A percentile compares a stretch with the other conserved stretches of the same genome.
These are phyloP conservation scores for Paraescarpia echinospica DNA, from an alignment of 1,140 invertebrate genomes.

Conservation along the genomic window DNA sequence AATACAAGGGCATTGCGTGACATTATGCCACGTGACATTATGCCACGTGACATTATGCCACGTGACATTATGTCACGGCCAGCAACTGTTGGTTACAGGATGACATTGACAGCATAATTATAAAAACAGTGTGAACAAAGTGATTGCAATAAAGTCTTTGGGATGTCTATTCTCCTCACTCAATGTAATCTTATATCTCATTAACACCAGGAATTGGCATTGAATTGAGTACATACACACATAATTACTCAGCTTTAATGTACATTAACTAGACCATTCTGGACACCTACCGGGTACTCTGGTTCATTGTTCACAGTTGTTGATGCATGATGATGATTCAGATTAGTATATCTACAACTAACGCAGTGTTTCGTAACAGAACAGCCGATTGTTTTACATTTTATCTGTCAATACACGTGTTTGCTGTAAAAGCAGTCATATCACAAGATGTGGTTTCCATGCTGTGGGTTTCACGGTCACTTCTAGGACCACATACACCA, in stretches of 20 bases:
- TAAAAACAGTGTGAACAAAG: not conserved
- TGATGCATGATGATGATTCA: too few relatives aligned
- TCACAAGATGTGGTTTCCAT: too few relatives aligned
- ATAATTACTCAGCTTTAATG: not conserved
- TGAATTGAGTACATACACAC: not conserved
- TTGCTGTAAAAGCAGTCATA: too few relatives aligned
- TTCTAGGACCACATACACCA: too few relatives aligned
- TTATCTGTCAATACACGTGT: too few relatives aligned
- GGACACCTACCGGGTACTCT: too few relatives aligned
- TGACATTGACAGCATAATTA: not conserved
- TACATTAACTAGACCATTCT: not conserved
- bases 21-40: not conserved
- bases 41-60: not conserved
- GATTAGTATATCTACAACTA: too few relatives aligned
- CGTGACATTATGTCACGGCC: not conserved
- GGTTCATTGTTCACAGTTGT: too few relatives aligned
- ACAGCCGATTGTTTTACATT: too few relatives aligned
- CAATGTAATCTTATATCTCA: not conserved
- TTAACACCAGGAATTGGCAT: too few relatives aligned
- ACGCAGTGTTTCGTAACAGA: too few relatives aligned
- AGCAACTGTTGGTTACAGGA: not conserved
- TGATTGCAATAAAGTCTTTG: not conserved
- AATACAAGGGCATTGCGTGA: not conserved
- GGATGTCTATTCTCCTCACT: not conserved
- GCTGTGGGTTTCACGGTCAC: too few relatives aligned